phyloP scores from a whole-genome alignment of 2,888 invertebrate species.

The Hypolimnas misippus region DNA sequence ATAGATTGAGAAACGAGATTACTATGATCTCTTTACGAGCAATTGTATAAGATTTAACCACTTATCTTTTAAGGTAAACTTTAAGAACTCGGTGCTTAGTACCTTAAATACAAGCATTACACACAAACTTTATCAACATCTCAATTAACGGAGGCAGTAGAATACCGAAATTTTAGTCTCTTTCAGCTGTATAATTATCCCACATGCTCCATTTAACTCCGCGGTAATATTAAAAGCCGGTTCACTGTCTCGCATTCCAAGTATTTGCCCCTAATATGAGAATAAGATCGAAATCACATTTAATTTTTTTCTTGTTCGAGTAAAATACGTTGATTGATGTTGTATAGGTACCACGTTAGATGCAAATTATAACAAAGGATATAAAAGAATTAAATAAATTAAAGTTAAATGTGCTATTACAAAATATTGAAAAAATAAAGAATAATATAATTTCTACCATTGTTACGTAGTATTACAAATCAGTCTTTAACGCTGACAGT shows the following conservation, averaged over 20 bases:
- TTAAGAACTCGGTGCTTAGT: slow-evolving; percentile 25
- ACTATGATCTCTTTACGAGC: slow-evolving; percentile 56
- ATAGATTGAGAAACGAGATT: slow-evolving; percentile 61
- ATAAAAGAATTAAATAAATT: no score
- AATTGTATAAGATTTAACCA: slow-evolving; percentile 54
- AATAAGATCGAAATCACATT: neutral
- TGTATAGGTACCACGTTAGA: no score
- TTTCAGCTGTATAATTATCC: slow-evolving; percentile 37
- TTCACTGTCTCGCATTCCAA: slow-evolving; percentile 43
- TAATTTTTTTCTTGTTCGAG: neutral
- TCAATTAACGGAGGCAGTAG: slow-evolving; percentile 39
- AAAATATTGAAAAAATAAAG: no score
- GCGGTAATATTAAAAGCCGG: slow-evolving; percentile 50
- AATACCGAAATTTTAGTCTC: slow-evolving; percentile 33
- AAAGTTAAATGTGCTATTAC: no score
- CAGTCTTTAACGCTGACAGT: no score
- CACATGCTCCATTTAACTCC: slow-evolving; percentile 44
- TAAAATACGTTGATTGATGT: no score
- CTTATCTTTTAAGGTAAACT: slow-evolving; percentile 45
- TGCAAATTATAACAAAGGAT: no score
- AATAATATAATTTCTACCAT: no score
- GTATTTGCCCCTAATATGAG: slow-evolving; percentile 19
- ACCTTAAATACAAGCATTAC: slow-evolving; percentile 32
- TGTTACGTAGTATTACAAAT: no score
- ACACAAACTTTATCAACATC: slow-evolving; percentile 36